Evolutionary conservation across 37 sponge, comb jelly and placozoan genomes (phyloP).

Genomic region (Spongilla lacustris): DNA sequence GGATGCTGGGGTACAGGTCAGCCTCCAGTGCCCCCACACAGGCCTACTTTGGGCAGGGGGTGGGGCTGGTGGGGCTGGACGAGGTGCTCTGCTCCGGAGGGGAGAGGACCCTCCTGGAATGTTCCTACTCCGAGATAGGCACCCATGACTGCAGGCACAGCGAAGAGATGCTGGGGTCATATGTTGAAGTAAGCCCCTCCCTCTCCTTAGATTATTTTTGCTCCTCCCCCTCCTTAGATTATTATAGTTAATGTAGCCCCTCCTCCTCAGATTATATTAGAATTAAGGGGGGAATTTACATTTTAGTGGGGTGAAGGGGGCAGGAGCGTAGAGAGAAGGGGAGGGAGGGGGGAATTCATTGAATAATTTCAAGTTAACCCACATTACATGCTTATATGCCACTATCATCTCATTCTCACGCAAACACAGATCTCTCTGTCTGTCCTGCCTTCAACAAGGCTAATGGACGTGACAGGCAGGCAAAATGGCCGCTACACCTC

Average conservation of each 20-base stretch:
- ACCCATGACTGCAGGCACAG: constrained; percentile 45
- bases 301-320: no score
- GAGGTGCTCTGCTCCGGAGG: constrained; percentile 44
- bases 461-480: neutral
- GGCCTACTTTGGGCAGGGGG: neutral
- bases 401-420: neutral
- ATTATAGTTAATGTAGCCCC: no score
- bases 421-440: no score
- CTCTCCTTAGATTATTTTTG: neutral
- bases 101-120: constrained; percentile 47
- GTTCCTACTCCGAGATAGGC: constrained; percentile 43
- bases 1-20: constrained; percentile 15
- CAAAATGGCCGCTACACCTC: neutral
- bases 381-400: no score
- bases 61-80: constrained; percentile 57
- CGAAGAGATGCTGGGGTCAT: constrained; percentile 45
- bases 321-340: no score
- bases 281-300: no score
- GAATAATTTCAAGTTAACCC: no score
- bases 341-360: no score
- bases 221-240: no score
- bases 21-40: constrained; percentile 13
- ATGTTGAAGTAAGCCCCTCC: constrained; percentile 39
- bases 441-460: neutral
- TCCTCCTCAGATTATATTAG: no score